phyloP scores from a whole-genome alignment of 1,140 invertebrate species.

The Stenopsyche tienmushanensis region DNA sequence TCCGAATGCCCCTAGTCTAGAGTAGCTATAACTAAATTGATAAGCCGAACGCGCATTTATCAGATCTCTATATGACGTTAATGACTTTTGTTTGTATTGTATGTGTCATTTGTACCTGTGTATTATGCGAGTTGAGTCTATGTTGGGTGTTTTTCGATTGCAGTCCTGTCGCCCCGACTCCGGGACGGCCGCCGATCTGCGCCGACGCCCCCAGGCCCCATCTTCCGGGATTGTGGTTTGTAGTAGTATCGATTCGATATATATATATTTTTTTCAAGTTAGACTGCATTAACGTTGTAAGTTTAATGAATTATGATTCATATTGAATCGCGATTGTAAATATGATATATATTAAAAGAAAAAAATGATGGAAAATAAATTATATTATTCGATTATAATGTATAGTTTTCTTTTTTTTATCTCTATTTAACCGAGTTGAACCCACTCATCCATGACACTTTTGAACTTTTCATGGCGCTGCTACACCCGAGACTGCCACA shows the following conservation, averaged over 20 bases:
- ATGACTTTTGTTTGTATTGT: background rate
- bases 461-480: too few relatives aligned
- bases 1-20: constrained; percentile 25
- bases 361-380: too few relatives aligned
- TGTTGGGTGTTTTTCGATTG: constrained; percentile 40
- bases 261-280: constrained; percentile 11
- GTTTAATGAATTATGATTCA: constrained; percentile 34
- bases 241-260: constrained; percentile 34
- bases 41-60: background rate
- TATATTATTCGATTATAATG: too few relatives aligned
- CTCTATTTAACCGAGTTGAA: too few relatives aligned
- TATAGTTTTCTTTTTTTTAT: too few relatives aligned
- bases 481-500: too few relatives aligned
- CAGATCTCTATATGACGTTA: background rate
- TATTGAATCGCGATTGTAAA: constrained; percentile 37
- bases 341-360: too few relatives aligned
- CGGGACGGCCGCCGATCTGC: background rate
- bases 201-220: background rate
- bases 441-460: too few relatives aligned
- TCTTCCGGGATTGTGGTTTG: constrained; percentile 26
- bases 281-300: constrained; percentile 12
- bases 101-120: background rate
- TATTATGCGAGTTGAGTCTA: constrained; percentile 25
- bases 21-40: background rate
- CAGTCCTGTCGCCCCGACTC: constrained; percentile 28